Base-by-base conservation (phyloP, 1,140 invertebrate species). In the Portunus trituberculatus region DNA sequence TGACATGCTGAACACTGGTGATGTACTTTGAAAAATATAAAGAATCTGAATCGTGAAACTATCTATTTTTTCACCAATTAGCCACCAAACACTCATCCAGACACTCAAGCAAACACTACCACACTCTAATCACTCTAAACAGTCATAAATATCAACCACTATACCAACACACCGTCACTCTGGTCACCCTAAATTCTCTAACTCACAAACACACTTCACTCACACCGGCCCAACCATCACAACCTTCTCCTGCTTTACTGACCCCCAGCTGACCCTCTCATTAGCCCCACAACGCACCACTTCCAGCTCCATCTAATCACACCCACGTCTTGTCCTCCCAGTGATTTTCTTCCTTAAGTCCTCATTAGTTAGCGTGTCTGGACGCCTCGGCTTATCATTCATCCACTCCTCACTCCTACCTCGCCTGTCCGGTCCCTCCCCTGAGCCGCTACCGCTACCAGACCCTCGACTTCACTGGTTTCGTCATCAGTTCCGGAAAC, bases 401-500 rank as follows among this genome's bases (percentile, higher is more conserved):
- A n/a, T 20, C 52, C 52, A 59, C 52, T 59, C 52, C 52, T 20
- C 20, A 1, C 52, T 20, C n/a, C 67, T 20, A 2, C n/a, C 67
- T 76, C 67, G 67, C n/a, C 20, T 25, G 12, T 76, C 67, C 8
- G 0, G 52, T 1, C 20, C 67, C 67, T 76, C 25, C 67, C 67
- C 67, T 76, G n/a, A 1, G 1, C 16, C 52, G 3, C 16, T 10
- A 59, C 8, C 52, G 52, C 10, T 20, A 2, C 52, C 52, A 59
- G 8, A 76, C 67, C 67, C 67, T 7, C 67, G 67, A 7, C 67
- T 76, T 7, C 67, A n/a, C 20, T 76, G 12, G 12, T 76, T 76
- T 76, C 67, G 67, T 76, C 67, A 76, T 76, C 67, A 76, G 16
- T 76, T 76, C 67, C 67, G 67, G 67, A 76, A 76, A 76, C 67